Base-by-base conservation (phyloP, 2,888 invertebrate genomes). In the Netelia virgata region DNA sequence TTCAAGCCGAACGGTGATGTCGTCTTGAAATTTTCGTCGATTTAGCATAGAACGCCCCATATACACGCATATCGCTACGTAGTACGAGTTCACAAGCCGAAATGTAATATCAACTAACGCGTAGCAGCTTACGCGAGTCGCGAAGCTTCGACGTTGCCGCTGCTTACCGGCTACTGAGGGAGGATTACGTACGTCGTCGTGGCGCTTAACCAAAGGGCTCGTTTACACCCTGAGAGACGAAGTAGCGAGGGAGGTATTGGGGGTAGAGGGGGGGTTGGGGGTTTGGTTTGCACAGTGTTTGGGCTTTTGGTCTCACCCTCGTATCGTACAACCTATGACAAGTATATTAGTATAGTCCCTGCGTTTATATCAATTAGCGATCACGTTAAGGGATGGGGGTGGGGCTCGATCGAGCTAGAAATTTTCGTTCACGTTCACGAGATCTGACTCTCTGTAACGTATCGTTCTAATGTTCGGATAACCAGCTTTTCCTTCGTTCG, bases 321-420 rank as follows among this genome's bases (percentile, higher is more conserved):
- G 68, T 68, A 57, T 75, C 84, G 64, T 73, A 64, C 61, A 89
- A 78, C 78, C 88, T 93, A 93, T 93, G 93, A 93, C 93, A 93
- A 93, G 93, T 93, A 93, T 93, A 93, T 93, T 93, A 84, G 84
- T 78, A 81, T 74, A 93, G 92, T 88, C 86, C 86, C 89, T 87
- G 88, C 93, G 92, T 93, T 93, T 93, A 93, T 93, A 93, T 93
- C 93, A 93, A 93, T 93, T 93, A 93, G 93, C 90, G 84, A 75
- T 92, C 93, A 93, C 93, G 90, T 92, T 91, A 91, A 89, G 90
- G 91, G 92, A 91, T 91, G 89, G 91, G 53, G 14, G 89, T 91
- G 55, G 16, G n/a, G 55, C 3, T 55, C 1, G 55, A 16, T 16
- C 16, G 55, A 18, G 55, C 16, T 5, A 16, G 74, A 47, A 70